Evolutionary conservation across 2,113 vertebrate species (phyloP).

Genomic region (Notiomystis cincta): DNA sequence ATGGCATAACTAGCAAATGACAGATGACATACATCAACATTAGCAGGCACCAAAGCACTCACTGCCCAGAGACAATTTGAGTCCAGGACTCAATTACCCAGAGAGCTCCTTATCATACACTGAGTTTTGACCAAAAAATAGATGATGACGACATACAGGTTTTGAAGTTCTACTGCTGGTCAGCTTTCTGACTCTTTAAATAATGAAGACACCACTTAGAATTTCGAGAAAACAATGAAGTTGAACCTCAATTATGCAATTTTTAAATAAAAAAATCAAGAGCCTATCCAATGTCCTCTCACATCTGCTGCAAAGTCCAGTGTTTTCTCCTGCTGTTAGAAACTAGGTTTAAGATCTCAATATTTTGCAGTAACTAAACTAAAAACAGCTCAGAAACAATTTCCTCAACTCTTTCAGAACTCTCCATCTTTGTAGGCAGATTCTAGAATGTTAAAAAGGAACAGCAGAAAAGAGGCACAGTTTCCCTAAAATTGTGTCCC

Average conservation of each 20-base stretch:
- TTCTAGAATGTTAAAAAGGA: background rate
- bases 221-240: background rate
- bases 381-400: background rate
- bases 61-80: background rate
- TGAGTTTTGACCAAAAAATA: background rate
- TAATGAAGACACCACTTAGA: background rate
- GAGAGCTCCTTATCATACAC: background rate
- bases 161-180: background rate
- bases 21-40: background rate
- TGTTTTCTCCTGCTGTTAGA: background rate
- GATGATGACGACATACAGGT: background rate
- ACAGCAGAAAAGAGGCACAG: background rate
- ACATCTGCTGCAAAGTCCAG: background rate
- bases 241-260: background rate
- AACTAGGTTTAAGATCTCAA: background rate
- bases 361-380: background rate
- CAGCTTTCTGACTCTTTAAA: background rate
- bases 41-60: background rate
- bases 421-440: background rate
- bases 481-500: background rate
- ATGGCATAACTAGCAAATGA: background rate
- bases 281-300: background rate
- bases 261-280: background rate
- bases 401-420: background rate
- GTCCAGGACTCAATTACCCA: background rate